Percentiles rank a stretch among this genome's conserved stretches.
Conservation (phyloP, 2,113 vertebrate genomes). For the Petroica traversi region DNA sequence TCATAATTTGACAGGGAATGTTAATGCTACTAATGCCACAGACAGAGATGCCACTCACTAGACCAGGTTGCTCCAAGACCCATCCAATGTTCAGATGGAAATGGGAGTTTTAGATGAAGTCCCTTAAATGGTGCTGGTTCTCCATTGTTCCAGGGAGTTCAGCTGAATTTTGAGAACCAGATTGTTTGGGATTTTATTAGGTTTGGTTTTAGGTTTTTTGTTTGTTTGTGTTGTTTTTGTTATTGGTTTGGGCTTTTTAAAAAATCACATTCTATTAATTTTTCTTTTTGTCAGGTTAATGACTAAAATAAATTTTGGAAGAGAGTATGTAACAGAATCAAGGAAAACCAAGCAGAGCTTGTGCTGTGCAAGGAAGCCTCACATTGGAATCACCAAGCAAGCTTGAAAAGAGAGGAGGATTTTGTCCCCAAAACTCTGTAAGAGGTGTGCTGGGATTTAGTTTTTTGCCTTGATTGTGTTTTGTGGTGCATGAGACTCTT, state of each 20-base stretch:
- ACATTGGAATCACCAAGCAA: neutral
- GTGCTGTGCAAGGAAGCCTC: neutral
- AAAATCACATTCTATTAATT: neutral
- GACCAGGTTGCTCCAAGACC: neutral
- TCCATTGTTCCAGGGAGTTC: neutral
- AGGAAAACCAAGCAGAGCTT: neutral
- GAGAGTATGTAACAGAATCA: neutral
- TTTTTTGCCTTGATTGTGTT: neutral
- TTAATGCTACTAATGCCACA: neutral
- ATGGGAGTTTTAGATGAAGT: neutral
- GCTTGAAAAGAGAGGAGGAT: neutral
- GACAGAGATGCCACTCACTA: neutral
- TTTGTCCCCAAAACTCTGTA: neutral
- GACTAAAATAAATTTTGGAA: neutral
- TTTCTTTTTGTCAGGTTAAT: neutral
- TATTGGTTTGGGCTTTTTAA: rapidly evolving
- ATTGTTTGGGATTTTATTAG: rapidly evolving
- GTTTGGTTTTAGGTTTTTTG: neutral
- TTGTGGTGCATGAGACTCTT: neutral
- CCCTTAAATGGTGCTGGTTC: neutral
- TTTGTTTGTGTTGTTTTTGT: neutral
- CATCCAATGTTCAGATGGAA: neutral
- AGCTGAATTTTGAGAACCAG: neutral
- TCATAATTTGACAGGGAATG: neutral
- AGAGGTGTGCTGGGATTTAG: neutral